A percentile compares a stretch with the other conserved stretches of the same genome.
These are phyloP conservation scores for Psittacula echo DNA, from an alignment of 2,797 vertebrate genomes.

Conservation along the genomic window DNA sequence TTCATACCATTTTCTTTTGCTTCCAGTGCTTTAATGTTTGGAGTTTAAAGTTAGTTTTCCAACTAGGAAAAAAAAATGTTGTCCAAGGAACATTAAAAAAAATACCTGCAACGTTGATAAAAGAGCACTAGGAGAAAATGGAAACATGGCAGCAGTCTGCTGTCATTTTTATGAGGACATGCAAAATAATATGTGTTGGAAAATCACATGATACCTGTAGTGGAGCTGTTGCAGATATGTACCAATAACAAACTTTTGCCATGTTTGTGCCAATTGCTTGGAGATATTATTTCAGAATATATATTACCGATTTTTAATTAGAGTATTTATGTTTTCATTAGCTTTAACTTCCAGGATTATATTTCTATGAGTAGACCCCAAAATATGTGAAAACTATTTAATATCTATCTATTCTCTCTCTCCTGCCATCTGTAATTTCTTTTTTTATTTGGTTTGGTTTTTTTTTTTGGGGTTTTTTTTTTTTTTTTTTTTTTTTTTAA, in stretches of 20 bases:
- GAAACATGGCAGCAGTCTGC: neutral
- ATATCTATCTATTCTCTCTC: neutral
- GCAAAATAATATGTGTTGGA: neutral
- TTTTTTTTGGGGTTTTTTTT: neutral
- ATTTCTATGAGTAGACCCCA: neutral
- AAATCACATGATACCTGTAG: neutral
- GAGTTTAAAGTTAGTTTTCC: neutral
- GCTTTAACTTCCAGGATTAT: neutral
- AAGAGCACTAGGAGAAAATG: neutral
- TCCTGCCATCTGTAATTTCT: neutral
- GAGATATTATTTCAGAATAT: neutral
- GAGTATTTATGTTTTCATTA: neutral
- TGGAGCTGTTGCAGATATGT: fast-evolving
- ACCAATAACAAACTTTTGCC: neutral
- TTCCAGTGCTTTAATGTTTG: neutral
- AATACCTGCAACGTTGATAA: neutral
- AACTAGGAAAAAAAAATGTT: neutral
- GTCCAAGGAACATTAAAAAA: neutral
- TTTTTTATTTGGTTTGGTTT: neutral
- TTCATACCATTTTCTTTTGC: neutral
- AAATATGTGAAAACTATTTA: neutral
- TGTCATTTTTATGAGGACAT: neutral
- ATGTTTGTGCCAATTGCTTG: neutral
- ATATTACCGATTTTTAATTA: neutral
- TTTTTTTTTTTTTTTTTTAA: neutral